A percentile compares a stretch with the other conserved stretches of the same genome.
Conservation (phyloP, 2,113 vertebrate species). For the Pimephales promelas region DNA sequence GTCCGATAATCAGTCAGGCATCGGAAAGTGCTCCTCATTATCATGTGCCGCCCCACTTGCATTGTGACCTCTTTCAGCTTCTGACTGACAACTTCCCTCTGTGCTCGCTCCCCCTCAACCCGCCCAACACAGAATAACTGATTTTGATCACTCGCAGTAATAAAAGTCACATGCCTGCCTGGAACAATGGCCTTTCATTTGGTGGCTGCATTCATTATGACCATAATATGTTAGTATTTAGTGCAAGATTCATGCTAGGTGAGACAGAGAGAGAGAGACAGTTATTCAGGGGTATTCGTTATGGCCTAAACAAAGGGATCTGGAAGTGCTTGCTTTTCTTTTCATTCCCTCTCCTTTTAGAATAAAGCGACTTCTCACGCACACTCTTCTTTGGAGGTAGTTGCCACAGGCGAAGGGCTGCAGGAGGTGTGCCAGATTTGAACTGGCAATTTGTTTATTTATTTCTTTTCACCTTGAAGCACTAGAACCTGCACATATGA, state of each 20-base stretch:
- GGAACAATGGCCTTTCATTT: conserved; percentile 44
- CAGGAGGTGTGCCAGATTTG: conserved; percentile 33
- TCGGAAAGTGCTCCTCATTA: conserved; percentile 34
- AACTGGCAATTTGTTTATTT: conserved; percentile 10
- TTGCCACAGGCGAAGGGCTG: conserved; percentile 4
- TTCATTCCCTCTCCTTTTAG: conserved; percentile 9
- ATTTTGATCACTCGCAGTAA: conserved; percentile 28
- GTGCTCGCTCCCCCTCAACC: conserved; percentile 33
- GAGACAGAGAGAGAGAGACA: conserved; percentile 2
- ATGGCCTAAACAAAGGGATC: conserved; percentile 13
- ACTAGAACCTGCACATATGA: neutral
- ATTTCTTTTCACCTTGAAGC: neutral
- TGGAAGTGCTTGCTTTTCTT: conserved; percentile 38
- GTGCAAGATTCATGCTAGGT: conserved; percentile 1
- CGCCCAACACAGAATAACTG: conserved; percentile 11
- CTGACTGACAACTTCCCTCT: conserved; percentile 38
- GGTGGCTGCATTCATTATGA: conserved; percentile 27
- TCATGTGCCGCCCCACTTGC: conserved; percentile 6
- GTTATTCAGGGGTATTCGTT: conserved; percentile 22
- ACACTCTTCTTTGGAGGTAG: conserved; percentile 7
- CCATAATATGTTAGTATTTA: conserved; percentile 28
- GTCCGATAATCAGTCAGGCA: conserved; percentile 29
- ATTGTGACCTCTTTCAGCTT: conserved; percentile 31
- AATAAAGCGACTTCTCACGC: conserved; percentile 40
- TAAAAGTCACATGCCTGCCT: conserved; percentile 40